Evolutionary conservation across 2,888 invertebrate genomes (phyloP).

Genomic region (Synanthedon tipuliformis): DNA sequence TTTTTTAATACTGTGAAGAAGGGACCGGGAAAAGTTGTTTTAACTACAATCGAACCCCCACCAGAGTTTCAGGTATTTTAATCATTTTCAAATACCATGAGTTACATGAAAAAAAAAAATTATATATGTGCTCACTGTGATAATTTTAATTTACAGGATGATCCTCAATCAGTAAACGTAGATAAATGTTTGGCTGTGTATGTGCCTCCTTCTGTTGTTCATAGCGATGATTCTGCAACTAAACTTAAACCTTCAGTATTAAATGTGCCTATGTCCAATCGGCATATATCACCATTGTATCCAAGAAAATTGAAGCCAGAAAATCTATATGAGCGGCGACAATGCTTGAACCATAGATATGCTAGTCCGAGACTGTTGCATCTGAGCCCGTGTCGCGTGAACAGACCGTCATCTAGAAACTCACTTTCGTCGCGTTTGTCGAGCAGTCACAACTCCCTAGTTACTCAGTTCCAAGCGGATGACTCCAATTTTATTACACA

Average conservation of each 20-base stretch:
- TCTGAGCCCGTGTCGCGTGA: constrained; percentile 71
- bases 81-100: not conserved
- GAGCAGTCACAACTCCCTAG: constrained; percentile 86
- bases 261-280: constrained; percentile 27
- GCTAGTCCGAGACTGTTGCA: constrained; percentile 66
- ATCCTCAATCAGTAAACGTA: constrained; percentile 26
- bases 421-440: constrained; percentile 83
- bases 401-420: constrained; percentile 79
- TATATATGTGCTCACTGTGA: not conserved
- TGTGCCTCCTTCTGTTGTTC: constrained; percentile 31
- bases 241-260: constrained; percentile 25
- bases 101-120: not conserved
- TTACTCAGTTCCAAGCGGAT: constrained; percentile 80
- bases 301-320: constrained; percentile 49
- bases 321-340: constrained; percentile 47
- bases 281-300: constrained; percentile 47
- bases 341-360: constrained; percentile 52
- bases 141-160: constrained; percentile 36
- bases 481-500: constrained; percentile 90
- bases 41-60: constrained; percentile 83
- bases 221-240: constrained; percentile 23
- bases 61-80: constrained; percentile 80
- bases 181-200: constrained; percentile 31
- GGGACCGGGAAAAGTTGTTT: constrained; percentile 75
- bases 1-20: constrained; percentile 87